Evolutionary conservation across 2,797 vertebrate genomes (phyloP).

Genomic region (Avahi laniger): DNA sequence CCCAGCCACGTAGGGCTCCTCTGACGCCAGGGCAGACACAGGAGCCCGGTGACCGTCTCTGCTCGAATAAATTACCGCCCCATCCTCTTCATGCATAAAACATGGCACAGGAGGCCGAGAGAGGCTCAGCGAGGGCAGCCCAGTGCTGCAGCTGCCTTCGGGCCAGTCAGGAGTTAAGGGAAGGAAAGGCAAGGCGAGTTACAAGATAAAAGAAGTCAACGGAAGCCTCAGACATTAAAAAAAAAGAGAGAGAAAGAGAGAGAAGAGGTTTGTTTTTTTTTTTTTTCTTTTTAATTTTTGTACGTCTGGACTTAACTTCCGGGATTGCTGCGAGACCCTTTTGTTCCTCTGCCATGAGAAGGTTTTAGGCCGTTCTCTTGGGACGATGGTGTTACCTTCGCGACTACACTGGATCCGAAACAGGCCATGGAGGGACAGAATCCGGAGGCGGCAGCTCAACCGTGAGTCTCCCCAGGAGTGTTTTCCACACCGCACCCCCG

Average conservation of each 20-base stretch:
- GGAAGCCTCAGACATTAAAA: neutral
- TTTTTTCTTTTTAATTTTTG: neutral
- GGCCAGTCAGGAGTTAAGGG: constrained; percentile 9
- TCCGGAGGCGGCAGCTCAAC: constrained; percentile 87
- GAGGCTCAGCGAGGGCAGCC: neutral
- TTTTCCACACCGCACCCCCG: no score
- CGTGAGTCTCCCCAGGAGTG: constrained; percentile 87
- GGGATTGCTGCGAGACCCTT: accelerated
- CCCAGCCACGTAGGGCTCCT: neutral
- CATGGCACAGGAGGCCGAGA: constrained; percentile 78
- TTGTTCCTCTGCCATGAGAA: constrained; percentile 30
- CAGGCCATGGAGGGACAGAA: constrained; percentile 89
- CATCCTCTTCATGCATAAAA: constrained; percentile 87
- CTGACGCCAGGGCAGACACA: constrained; percentile 51
- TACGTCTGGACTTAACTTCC: neutral
- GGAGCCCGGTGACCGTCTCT: constrained; percentile 36
- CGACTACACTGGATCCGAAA: constrained; percentile 91
- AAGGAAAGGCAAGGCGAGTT: neutral
- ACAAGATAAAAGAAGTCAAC: constrained; percentile 16
- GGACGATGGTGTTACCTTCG: constrained; percentile 91
- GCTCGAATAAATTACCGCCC: constrained; percentile 82
- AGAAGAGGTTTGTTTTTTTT: neutral
- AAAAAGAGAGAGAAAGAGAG: neutral
- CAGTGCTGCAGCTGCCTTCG: neutral
- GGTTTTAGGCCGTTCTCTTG: constrained; percentile 13